Percentiles rank a stretch among this genome's conserved stretches.
These are phyloP conservation scores for Drosophila kepulauana DNA, from an alignment of 1,140 invertebrate species.

Conservation along the genomic window DNA sequence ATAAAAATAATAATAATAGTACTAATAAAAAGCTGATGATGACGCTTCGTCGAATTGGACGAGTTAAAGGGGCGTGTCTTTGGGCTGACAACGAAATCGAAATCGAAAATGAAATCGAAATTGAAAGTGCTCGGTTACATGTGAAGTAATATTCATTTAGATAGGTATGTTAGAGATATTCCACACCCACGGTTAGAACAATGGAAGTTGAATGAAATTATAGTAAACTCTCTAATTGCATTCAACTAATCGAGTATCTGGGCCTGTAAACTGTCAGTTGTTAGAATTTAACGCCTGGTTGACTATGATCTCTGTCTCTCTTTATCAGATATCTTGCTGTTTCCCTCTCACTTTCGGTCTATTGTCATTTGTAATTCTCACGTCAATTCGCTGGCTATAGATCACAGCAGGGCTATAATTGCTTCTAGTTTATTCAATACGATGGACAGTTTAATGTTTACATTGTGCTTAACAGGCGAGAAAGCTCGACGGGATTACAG, in stretches of 20 bases:
- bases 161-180: constrained; percentile 3
- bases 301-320: constrained; percentile 27
- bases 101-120: constrained; percentile 39
- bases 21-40: constrained; percentile 41
- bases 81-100: constrained; percentile 48
- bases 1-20: constrained; percentile 26
- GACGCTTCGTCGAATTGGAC: constrained; percentile 17
- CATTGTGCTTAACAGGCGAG: constrained; percentile 5
- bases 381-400: constrained; percentile 39
- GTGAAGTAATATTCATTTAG: constrained; percentile 39
- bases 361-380: constrained; percentile 59
- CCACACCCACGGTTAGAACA: constrained; percentile 39
- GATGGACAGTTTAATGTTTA: constrained; percentile 18
- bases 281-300: constrained; percentile 70
- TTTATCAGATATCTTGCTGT: constrained; percentile 4
- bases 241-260: constrained; percentile 40
- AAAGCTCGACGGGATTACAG: constrained; percentile 10
- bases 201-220: constrained; percentile 63
- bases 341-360: constrained; percentile 16
- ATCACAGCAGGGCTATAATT: constrained; percentile 50
- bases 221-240: constrained; percentile 51
- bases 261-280: constrained; percentile 58
- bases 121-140: constrained; percentile 54
- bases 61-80: constrained; percentile 36
- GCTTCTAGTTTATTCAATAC: constrained; percentile 31